A percentile compares a stretch with the other conserved stretches of the same genome.
These are phyloP conservation scores for Sympetrum striolatum DNA, from an alignment of 2,888 invertebrate species.

Conservation along the genomic window DNA sequence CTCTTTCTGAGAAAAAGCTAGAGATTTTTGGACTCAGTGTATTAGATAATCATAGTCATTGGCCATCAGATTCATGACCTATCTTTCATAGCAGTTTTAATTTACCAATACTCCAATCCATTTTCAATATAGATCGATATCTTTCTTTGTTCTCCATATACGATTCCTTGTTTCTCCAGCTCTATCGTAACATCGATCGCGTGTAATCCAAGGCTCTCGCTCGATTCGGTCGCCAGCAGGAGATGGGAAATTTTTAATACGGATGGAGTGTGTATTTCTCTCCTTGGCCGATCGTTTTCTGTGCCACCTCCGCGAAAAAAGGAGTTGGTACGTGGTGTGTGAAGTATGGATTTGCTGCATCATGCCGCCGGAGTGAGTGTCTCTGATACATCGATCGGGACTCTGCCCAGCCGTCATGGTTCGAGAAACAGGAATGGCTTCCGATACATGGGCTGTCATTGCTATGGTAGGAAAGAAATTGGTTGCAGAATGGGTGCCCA, in stretches of 20 bases:
- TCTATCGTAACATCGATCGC: not conserved
- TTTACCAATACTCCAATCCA: too few species aligned
- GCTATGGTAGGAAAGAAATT: not conserved
- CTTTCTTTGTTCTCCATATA: not conserved
- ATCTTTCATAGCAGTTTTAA: too few species aligned
- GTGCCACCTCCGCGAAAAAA: constrained; percentile 15
- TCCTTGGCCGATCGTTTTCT: not conserved
- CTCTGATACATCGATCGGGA: constrained; percentile 36
- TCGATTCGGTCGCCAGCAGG: constrained; percentile 3
- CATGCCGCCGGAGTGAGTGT: constrained; percentile 24
- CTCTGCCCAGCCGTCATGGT: constrained; percentile 25
- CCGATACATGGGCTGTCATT: not conserved
- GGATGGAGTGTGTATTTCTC: not conserved
- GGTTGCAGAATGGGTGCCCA: not conserved
- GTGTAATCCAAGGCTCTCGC: constrained; percentile 12
- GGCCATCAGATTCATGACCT: too few species aligned
- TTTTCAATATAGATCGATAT: not conserved
- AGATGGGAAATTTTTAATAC: constrained; percentile 34
- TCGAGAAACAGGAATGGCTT: constrained; percentile 20
- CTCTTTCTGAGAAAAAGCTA: too few species aligned
- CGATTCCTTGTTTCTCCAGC: not conserved
- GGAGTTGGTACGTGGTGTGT: not conserved
- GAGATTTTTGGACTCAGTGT: too few species aligned
- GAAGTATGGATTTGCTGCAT: constrained; percentile 36
- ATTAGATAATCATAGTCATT: too few species aligned